phyloP scores from a whole-genome alignment of 2,113 vertebrate species.

The Leptobrachium leishanense region DNA sequence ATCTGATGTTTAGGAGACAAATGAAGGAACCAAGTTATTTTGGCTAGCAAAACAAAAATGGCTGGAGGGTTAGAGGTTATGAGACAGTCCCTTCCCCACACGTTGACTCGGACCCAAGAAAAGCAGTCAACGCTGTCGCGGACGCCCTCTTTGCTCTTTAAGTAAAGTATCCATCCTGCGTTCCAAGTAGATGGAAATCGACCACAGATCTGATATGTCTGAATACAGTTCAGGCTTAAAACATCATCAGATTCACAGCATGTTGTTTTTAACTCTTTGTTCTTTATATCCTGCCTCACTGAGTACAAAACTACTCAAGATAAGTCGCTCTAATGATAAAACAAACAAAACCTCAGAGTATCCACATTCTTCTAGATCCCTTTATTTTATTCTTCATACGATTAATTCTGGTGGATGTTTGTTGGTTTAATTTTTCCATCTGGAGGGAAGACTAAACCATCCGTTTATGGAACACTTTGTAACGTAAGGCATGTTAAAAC shows the following conservation, averaged over 20 bases:
- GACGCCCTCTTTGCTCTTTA: conserved; percentile 8
- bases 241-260: not conserved
- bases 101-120: conserved; percentile 53
- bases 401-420: conserved; percentile 7
- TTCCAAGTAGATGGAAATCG: conserved; percentile 51
- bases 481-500: conserved; percentile 5
- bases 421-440: conserved; percentile 24
- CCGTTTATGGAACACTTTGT: not conserved
- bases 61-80: not conserved
- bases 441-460: not conserved
- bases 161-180: conserved; percentile 50
- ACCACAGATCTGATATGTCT: conserved; percentile 56
- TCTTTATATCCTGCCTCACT: not conserved
- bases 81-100: not conserved
- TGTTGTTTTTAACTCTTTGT: conserved; percentile 15
- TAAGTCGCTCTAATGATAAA: too few relatives aligned
- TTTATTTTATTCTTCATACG: not conserved
- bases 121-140: conserved; percentile 51
- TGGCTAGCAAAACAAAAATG: not conserved
- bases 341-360: too few relatives aligned
- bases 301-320: not conserved
- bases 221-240: conserved; percentile 25
- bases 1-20: conserved; percentile 1
- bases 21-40: conserved; percentile 4
- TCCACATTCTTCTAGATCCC: too few relatives aligned